Evolutionary conservation across 2,113 vertebrate species (phyloP).

Genomic region (Myotis davidii): DNA sequence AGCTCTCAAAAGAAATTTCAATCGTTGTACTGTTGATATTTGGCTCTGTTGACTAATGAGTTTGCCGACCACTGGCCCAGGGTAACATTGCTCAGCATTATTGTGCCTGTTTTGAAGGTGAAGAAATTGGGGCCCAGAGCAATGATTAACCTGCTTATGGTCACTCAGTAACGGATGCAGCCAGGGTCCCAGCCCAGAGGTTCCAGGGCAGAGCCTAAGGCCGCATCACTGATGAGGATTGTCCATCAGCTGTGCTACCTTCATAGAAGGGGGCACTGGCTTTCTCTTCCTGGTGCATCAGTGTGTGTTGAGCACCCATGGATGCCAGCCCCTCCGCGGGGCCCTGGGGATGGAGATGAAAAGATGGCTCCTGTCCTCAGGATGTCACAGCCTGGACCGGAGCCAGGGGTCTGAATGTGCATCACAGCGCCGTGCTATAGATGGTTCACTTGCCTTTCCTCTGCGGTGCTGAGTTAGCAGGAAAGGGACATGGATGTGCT

Average conservation of each 20-base stretch:
- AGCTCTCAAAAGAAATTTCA: no score
- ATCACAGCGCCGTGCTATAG: rapidly evolving
- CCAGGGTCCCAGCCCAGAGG: neutral
- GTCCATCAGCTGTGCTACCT: rapidly evolving
- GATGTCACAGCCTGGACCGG: neutral
- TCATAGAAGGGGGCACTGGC: neutral
- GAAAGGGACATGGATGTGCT: neutral
- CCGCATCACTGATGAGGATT: rapidly evolving
- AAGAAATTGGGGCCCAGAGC: neutral
- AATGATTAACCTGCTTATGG: neutral
- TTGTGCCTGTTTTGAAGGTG: neutral
- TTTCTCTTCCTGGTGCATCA: neutral
- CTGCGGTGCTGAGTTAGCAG: neutral
- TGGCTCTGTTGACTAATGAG: no score
- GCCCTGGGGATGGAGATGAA: neutral
- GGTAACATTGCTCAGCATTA: neutral
- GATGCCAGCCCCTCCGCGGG: neutral
- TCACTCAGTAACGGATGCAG: neutral
- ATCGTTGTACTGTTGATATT: no score
- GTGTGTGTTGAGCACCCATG: neutral
- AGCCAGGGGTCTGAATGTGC: neutral
- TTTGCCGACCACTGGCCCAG: neutral
- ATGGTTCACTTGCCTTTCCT: neutral
- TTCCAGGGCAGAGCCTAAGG: neutral
- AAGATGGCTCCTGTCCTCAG: neutral